phyloP scores from a whole-genome alignment of 2,888 invertebrate genomes.

The Cordilura impudica region DNA sequence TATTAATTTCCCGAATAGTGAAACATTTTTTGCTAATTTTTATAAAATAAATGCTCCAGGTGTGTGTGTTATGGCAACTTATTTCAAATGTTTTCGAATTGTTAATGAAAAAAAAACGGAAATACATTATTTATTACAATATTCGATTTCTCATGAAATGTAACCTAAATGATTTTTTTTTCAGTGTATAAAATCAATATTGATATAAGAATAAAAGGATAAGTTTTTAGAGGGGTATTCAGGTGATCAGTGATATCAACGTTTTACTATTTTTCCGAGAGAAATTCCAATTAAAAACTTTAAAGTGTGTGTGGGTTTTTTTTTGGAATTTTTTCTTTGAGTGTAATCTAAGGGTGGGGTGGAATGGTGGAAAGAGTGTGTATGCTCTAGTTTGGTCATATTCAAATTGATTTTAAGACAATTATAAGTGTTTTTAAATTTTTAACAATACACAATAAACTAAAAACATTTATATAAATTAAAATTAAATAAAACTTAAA shows the following conservation, averaged over 20 bases:
- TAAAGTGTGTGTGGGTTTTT: slow-evolving; percentile 26
- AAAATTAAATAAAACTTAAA: not conserved
- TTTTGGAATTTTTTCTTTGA: slow-evolving; percentile 20
- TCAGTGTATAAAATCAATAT: not conserved
- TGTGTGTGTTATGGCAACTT: too few species aligned
- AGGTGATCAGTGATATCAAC: not conserved
- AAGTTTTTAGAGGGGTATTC: not conserved
- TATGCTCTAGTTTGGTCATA: slow-evolving; percentile 51
- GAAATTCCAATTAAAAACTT: not conserved
- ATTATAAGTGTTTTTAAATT: slow-evolving; percentile 14
- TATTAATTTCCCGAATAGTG: too few species aligned
- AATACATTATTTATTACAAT: not conserved
- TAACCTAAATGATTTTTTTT: not conserved
- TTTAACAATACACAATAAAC: not conserved
- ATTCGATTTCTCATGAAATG: slow-evolving; percentile 17
- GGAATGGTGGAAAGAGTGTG: slow-evolving; percentile 48
- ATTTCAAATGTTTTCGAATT: too few species aligned
- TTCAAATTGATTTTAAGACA: slow-evolving; percentile 30
- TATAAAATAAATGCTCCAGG: too few species aligned
- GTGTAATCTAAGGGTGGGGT: slow-evolving; percentile 35
- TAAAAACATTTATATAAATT: not conserved
- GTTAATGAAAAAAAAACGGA: too few species aligned
- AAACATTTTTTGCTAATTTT: too few species aligned
- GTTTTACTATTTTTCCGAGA: not conserved
- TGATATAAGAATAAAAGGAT: not conserved